These are phyloP conservation scores for Pseudorasbora parva DNA, from an alignment of 2,113 vertebrate species.

Conservation along the genomic window DNA sequence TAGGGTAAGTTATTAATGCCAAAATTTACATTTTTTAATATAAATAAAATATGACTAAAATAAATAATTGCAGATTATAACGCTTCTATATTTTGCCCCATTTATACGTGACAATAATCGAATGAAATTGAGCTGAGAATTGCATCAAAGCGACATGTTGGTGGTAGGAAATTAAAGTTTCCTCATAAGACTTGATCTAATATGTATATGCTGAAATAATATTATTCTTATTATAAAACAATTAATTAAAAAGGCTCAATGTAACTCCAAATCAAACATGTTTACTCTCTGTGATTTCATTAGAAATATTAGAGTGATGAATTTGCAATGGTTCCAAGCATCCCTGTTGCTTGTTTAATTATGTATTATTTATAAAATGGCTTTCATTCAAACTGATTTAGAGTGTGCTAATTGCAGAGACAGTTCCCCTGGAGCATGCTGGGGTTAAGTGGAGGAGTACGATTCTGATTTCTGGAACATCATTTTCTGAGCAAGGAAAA, in stretches of 20 bases:
- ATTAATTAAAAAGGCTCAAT: background rate
- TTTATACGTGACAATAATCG: too few species aligned
- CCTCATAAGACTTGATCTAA: background rate
- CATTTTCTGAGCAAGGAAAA: background rate
- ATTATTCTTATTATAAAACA: background rate
- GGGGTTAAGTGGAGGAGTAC: constrained; percentile 20
- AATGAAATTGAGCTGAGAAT: too few species aligned
- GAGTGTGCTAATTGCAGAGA: constrained; percentile 15
- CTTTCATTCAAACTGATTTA: constrained; percentile 27
- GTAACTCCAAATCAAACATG: background rate
- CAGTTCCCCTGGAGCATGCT: background rate
- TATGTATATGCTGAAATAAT: background rate
- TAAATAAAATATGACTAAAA: too few species aligned
- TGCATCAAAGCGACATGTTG: too few species aligned
- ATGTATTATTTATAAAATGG: constrained; percentile 21
- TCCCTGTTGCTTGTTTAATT: constrained; percentile 27
- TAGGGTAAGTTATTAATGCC: too few species aligned
- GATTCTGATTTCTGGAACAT: constrained; percentile 26
- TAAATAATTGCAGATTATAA: too few species aligned
- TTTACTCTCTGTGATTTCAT: constrained; percentile 14
- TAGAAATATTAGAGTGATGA: background rate
- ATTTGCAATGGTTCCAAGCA: background rate
- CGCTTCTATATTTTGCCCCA: too few species aligned
- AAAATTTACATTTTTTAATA: too few species aligned
- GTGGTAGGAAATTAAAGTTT: too few species aligned